A percentile compares a stretch with the other conserved stretches of the same genome.
phyloP scores from a whole-genome alignment of 2,888 invertebrate genomes.

The Xestobium rufovillosum region DNA sequence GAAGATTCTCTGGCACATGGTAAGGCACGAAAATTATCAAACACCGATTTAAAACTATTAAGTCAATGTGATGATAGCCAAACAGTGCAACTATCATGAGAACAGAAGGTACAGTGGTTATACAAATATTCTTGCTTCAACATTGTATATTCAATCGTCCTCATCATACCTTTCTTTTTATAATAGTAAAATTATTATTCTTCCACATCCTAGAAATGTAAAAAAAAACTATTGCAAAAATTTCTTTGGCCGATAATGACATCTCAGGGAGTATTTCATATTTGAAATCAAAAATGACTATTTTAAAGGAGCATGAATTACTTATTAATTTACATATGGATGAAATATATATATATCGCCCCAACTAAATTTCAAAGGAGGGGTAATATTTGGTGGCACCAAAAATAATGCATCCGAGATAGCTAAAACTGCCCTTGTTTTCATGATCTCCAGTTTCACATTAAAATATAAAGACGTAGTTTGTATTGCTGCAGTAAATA shows the following conservation, averaged over 20 bases:
- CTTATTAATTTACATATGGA: constrained; percentile 1
- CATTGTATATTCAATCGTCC: no score
- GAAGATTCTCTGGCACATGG: no score
- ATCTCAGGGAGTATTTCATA: not conserved
- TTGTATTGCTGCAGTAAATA: constrained; percentile 2
- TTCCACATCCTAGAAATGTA: no score
- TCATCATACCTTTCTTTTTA: no score
- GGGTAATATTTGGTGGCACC: constrained; percentile 2
- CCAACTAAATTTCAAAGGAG: constrained; percentile 2
- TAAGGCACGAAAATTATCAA: no score
- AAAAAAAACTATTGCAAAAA: no score
- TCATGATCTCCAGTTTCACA: constrained; percentile 3
- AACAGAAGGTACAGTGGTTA: no score
- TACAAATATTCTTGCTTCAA: no score
- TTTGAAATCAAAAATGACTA: constrained; percentile 1
- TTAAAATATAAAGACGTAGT: not conserved
- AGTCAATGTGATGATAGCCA: no score
- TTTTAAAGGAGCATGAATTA: constrained; percentile 2
- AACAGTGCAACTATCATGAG: no score
- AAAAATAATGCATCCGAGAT: constrained; percentile 3
- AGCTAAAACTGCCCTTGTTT: constrained; percentile 3
- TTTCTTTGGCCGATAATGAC: constrained; percentile 1
- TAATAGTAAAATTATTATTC: no score
- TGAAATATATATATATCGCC: constrained; percentile 4
- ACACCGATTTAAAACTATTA: no score